A percentile compares a stretch with the other conserved stretches of the same genome.
Evolutionary conservation across 2,888 invertebrate species (phyloP).

Genomic region (Heliconius hortense): DNA sequence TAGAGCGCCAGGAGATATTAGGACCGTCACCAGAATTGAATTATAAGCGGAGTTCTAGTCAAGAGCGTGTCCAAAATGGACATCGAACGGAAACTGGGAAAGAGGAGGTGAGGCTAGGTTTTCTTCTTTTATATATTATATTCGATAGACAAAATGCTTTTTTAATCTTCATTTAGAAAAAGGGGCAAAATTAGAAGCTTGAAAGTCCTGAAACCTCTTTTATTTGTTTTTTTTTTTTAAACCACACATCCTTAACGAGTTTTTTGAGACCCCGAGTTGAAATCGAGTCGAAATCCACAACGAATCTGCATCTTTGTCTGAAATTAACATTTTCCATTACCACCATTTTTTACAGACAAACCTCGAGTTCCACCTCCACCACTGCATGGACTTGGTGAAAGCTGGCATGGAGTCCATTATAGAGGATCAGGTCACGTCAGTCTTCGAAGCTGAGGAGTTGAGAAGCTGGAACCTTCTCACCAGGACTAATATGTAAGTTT

Average conservation of each 20-base stretch:
- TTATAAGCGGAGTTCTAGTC: slow-evolving; percentile 76
- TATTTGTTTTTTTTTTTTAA: no score
- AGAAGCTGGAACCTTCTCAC: slow-evolving; percentile 99
- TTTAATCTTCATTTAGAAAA: no score
- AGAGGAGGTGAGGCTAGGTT: slow-evolving; percentile 39
- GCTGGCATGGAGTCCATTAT: slow-evolving; percentile 98
- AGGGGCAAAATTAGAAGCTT: no score
- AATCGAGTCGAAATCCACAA: no score
- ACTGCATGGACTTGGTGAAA: slow-evolving; percentile 93
- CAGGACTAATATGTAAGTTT: slow-evolving; percentile 87
- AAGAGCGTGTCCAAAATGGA: slow-evolving; percentile 65
- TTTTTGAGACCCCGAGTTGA: no score
- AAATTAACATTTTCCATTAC: no score
- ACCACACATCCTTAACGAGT: no score
- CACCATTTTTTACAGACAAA: slow-evolving; percentile 53
- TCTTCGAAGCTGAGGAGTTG: slow-evolving; percentile 97
- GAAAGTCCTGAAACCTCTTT: no score
- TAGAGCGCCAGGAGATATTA: slow-evolving; percentile 89
- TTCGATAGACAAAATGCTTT: no score
- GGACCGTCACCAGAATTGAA: slow-evolving; percentile 87
- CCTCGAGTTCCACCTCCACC: slow-evolving; percentile 89
- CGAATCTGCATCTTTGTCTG: no score
- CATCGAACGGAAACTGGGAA: slow-evolving; percentile 53
- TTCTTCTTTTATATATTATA: no score
- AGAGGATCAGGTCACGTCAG: slow-evolving; percentile 98